Evolutionary conservation across 1,140 invertebrate genomes (phyloP), one percentile per base, ranked within the genome.

Genomic region (Rhizoglyphus robini): DNA sequence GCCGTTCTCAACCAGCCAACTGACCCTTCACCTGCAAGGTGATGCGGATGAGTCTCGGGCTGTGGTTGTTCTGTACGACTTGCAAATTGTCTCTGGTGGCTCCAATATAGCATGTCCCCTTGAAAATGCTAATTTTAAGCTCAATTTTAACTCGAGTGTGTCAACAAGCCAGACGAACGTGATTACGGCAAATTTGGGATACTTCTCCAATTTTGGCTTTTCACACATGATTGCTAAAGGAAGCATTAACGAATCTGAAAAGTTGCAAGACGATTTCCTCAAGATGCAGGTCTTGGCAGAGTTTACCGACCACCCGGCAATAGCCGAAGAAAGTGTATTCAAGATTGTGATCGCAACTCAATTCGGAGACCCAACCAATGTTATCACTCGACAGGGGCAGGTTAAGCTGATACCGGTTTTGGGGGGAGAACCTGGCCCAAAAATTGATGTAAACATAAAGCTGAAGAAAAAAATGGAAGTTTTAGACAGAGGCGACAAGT

Each of bases 61-160:
- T 18, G 63, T 70, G 8, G 31, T 71, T n/a, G 67, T 68, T 2
- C 47, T 71, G 1, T 68, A 71, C 30, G 58, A 67, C 34, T 46
- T 71, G 15, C 36, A 66, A 3, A 54, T 71, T 5, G 57, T 66
- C 3, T 65, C 68, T 2, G 69, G 68, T 27, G 70, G 70, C 1
- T 23, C 54, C 15, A 71, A 71, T 54, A 70, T 71, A 41, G 68
- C 70, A 1, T 71, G 70, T 23, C 67, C 67, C 4, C 54, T 70
- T 60, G 57, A 63, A 13, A 65, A 67, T 49, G 65, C 47, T 2
- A 48, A 67, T 15, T 49, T 61, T 3, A 54, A 61, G 11, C 49
- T 69, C 11, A 11, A 29, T 3, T 64, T 69, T n/a, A 63, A 57
- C 8, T 67, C 70, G 1, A 69, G 48, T 18, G 64, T 69, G 13